These are phyloP conservation scores for Scaptomyza hsui DNA, from an alignment of 1,140 invertebrate species.

Conservation along the genomic window DNA sequence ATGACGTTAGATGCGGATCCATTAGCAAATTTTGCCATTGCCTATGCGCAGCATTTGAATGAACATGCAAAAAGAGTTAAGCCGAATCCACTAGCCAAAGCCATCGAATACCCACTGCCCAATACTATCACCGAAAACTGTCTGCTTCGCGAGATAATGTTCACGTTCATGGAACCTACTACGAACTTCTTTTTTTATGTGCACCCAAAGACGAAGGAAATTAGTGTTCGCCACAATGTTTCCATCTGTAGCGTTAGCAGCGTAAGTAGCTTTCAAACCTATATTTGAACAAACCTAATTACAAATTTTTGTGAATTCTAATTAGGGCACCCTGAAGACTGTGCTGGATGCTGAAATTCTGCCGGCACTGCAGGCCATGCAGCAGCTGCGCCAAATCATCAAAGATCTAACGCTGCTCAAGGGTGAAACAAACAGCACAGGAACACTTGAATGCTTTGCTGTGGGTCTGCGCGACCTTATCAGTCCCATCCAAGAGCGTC, in stretches of 20 bases:
- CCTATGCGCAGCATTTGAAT: conserved; percentile 48
- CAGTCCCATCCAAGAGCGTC: conserved; percentile 45
- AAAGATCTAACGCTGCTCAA: conserved; percentile 17
- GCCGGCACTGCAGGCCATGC: conserved; percentile 56
- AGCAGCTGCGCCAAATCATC: conserved; percentile 39
- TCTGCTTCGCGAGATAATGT: conserved; percentile 72
- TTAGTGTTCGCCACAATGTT: conserved; percentile 54
- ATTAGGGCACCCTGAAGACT: conserved; percentile 23
- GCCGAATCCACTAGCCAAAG: too few species aligned
- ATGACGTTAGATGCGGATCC: conserved; percentile 3
- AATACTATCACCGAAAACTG: conserved; percentile 60
- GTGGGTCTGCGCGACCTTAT: conserved; percentile 59
- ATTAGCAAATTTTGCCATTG: conserved; percentile 60
- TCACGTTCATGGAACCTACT: conserved; percentile 70
- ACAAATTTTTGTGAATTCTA: neutral
- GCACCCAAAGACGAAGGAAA: conserved; percentile 1
- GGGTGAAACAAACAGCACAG: conserved; percentile 11
- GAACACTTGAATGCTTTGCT: conserved; percentile 64
- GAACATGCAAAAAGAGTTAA: conserved; percentile 12
- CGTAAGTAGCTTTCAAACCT: conserved; percentile 35
- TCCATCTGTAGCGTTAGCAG: conserved; percentile 54
- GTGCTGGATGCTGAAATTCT: conserved; percentile 39
- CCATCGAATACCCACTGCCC: conserved; percentile 30
- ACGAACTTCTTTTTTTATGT: conserved; percentile 72
- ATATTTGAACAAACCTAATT: too few species aligned